These are phyloP conservation scores for Meteorus cinctellus DNA, from an alignment of 2,888 invertebrate species.

Conservation along the genomic window DNA sequence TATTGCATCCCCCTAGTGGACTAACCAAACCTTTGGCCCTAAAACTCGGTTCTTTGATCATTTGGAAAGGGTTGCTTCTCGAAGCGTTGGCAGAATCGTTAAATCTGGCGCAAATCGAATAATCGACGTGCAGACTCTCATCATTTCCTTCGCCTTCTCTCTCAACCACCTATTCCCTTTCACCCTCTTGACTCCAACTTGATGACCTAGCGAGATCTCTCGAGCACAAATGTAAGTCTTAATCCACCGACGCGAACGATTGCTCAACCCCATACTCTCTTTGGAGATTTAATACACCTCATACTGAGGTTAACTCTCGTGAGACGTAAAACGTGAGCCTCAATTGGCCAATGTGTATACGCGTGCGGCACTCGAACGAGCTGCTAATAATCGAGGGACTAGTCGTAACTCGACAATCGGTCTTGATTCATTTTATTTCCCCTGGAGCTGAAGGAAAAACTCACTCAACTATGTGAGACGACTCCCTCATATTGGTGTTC, in stretches of 20 bases:
- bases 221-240: constrained; percentile 30
- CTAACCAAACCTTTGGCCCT: constrained; percentile 45
- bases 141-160: constrained; percentile 24
- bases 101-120: constrained; percentile 57
- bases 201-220: constrained; percentile 17
- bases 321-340: constrained; percentile 37
- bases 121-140: constrained; percentile 53
- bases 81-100: constrained; percentile 54
- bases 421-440: constrained; percentile 38
- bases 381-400: constrained; percentile 43
- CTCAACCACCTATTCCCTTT: constrained; percentile 3
- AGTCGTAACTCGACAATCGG: constrained; percentile 33
- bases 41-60: constrained; percentile 41
- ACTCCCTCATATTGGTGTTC: background rate
- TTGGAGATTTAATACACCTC: constrained; percentile 39
- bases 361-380: constrained; percentile 40
- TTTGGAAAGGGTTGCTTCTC: constrained; percentile 48
- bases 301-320: constrained; percentile 23
- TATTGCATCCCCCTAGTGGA: constrained; percentile 46
- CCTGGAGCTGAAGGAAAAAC: background rate
- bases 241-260: constrained; percentile 30
- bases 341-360: constrained; percentile 37
- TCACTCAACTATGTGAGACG: background rate
- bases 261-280: constrained; percentile 16
- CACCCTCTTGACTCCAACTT: constrained; percentile 24